Evolutionary conservation across 1,140 invertebrate species (phyloP).

Genomic region (Meloidogyne floridensis): DNA sequence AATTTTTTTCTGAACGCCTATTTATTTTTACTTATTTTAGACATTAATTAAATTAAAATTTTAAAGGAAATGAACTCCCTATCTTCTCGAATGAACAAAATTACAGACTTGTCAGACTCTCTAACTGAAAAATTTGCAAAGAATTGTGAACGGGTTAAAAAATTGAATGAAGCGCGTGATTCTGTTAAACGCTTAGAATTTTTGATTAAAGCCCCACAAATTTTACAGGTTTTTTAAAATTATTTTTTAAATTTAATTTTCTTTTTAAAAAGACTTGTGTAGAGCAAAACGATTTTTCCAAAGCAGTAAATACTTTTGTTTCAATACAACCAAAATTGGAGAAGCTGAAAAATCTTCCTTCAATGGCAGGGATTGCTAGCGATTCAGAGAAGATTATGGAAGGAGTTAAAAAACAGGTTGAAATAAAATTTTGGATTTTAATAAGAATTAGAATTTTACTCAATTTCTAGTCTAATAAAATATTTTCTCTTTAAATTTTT

Average conservation of each 20-base stretch:
- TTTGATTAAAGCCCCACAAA: conserved; percentile 47
- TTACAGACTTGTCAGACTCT: conserved; percentile 36
- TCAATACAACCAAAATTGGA: conserved; percentile 30
- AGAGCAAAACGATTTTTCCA: conserved; percentile 4
- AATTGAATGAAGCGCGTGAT: conserved; percentile 44
- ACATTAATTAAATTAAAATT: not conserved
- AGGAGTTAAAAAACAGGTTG: conserved; percentile 18
- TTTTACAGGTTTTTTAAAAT: conserved; percentile 29
- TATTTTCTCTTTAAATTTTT: too few species aligned
- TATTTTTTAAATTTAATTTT: conserved; percentile 7
- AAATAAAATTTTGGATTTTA: not conserved
- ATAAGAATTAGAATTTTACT: too few species aligned
- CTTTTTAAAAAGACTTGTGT: conserved; percentile 25
- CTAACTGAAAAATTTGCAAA: conserved; percentile 38
- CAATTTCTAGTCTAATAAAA: too few species aligned
- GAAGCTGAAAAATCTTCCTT: conserved; percentile 24
- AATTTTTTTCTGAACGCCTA: too few species aligned
- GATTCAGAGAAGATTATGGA: conserved; percentile 14
- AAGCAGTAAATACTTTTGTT: conserved; percentile 32
- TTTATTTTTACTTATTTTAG: too few species aligned
- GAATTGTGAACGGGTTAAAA: conserved; percentile 44
- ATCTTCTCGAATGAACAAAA: conserved; percentile 36
- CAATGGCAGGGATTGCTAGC: conserved; percentile 29
- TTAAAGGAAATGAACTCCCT: conserved; percentile 44
- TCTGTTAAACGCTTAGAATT: conserved; percentile 43